phyloP scores from a whole-genome alignment of 2,888 invertebrate genomes.

The Sepiola atlantica region DNA sequence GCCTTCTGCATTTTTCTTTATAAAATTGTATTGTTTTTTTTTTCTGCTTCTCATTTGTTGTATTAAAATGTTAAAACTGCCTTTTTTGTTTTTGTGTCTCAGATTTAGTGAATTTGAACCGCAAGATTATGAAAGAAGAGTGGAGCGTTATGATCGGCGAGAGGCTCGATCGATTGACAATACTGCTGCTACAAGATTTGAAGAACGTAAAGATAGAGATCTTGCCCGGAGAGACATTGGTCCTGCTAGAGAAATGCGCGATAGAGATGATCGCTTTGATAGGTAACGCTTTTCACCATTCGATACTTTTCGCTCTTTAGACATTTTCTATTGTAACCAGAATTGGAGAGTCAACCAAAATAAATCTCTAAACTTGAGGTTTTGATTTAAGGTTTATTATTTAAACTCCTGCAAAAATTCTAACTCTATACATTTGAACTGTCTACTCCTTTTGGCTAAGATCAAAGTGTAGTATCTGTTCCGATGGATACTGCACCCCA shows the following conservation, averaged over 20 bases:
- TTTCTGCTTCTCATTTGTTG: too few species aligned
- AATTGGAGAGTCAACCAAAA: too few species aligned
- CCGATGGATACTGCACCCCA: too few species aligned
- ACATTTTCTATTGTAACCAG: too few species aligned
- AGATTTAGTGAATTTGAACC: conserved; percentile 41
- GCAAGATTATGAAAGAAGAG: conserved; percentile 53
- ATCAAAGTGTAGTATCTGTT: too few species aligned
- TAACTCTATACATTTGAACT: too few species aligned
- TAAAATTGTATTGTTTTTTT: too few species aligned
- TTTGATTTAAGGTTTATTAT: too few species aligned
- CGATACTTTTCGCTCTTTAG: not conserved
- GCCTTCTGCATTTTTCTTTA: too few species aligned
- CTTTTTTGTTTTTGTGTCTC: not conserved
- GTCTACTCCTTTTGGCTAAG: too few species aligned
- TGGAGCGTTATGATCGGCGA: conserved; percentile 60
- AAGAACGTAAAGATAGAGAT: conserved; percentile 47
- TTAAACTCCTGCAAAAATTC: too few species aligned
- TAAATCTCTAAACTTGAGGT: too few species aligned
- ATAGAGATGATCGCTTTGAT: conserved; percentile 53
- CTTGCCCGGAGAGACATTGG: conserved; percentile 54
- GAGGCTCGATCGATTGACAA: conserved; percentile 49
- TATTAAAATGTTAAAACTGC: not conserved
- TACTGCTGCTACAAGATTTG: conserved; percentile 47
- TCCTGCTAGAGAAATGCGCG: conserved; percentile 50
- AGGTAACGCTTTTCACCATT: conserved; percentile 48